phyloP scores from a whole-genome alignment of 64 coral and sea anemone species.

The Montipora foliosa region DNA sequence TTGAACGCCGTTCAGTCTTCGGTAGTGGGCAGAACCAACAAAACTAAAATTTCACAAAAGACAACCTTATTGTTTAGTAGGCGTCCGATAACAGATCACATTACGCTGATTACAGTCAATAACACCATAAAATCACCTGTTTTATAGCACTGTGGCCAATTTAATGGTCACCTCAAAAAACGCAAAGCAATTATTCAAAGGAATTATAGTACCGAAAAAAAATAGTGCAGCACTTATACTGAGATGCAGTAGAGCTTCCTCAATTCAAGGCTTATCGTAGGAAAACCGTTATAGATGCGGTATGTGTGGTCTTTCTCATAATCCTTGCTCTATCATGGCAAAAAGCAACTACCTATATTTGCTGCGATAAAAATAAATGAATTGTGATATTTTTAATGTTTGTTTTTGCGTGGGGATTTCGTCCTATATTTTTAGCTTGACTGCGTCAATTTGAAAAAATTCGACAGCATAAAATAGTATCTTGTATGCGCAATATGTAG shows the following conservation, averaged over 20 bases:
- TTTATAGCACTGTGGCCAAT: constrained; percentile 21
- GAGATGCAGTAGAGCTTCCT: too few relatives aligned
- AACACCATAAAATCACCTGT: constrained; percentile 13
- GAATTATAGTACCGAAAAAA: too few relatives aligned
- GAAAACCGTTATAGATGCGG: not conserved
- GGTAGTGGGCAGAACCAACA: not conserved
- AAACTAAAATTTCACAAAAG: constrained; percentile 4
- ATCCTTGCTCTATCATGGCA: not conserved
- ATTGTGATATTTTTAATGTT: not conserved
- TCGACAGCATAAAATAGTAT: not conserved
- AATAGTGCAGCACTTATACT: too few relatives aligned
- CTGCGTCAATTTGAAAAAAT: not conserved
- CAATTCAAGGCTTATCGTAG: too few relatives aligned
- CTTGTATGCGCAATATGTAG: not conserved
- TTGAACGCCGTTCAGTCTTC: not conserved
- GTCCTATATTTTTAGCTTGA: not conserved
- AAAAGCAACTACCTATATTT: not conserved
- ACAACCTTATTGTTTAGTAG: constrained; percentile 43
- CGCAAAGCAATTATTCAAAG: too few relatives aligned
- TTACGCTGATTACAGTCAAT: not conserved
- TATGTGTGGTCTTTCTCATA: not conserved
- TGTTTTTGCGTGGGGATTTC: constrained; percentile 2
- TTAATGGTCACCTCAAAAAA: not conserved
- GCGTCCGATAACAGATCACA: constrained; percentile 8
- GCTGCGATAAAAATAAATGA: not conserved